These are phyloP conservation scores for Diploptera punctata DNA, from an alignment of 2,888 invertebrate species.

Conservation along the genomic window DNA sequence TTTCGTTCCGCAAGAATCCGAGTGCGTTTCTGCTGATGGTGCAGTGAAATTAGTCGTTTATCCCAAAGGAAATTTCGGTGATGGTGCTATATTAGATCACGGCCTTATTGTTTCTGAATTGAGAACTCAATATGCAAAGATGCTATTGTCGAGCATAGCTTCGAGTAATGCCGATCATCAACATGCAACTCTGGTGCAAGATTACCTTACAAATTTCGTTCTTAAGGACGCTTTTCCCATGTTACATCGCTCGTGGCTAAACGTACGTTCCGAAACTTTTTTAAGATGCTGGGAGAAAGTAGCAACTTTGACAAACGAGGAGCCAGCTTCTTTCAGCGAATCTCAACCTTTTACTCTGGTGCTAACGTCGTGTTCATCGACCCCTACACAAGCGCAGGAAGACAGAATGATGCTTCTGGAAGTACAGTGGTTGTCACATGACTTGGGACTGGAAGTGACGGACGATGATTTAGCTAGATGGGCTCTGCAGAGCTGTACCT, in stretches of 20 bases:
- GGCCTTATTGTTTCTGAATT: constrained; percentile 53
- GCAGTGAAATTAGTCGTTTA: constrained; percentile 48
- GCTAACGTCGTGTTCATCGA: not conserved
- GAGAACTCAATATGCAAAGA: constrained; percentile 52
- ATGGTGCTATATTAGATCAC: constrained; percentile 46
- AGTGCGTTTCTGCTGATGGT: constrained; percentile 54
- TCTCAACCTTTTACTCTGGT: constrained; percentile 31
- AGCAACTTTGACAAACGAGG: constrained; percentile 17
- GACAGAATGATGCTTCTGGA: constrained; percentile 48
- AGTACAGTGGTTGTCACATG: constrained; percentile 50
- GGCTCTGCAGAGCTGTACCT: constrained; percentile 44
- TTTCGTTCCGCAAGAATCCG: constrained; percentile 52
- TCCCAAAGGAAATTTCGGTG: constrained; percentile 45
- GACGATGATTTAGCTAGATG: constrained; percentile 49
- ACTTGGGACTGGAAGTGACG: constrained; percentile 50
- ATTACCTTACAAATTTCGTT: constrained; percentile 51
- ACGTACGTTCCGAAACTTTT: constrained; percentile 55
- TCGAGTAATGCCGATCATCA: constrained; percentile 45
- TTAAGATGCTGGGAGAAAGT: constrained; percentile 51
- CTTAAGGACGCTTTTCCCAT: constrained; percentile 58
- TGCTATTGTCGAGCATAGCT: constrained; percentile 47
- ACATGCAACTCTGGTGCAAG: constrained; percentile 38
- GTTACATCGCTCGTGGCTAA: constrained; percentile 57
- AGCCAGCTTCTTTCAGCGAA: constrained; percentile 25
- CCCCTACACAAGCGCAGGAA: constrained; percentile 40